Conservation (phyloP, 2,797 vertebrate species). For the Eremophila alpestris region DNA sequence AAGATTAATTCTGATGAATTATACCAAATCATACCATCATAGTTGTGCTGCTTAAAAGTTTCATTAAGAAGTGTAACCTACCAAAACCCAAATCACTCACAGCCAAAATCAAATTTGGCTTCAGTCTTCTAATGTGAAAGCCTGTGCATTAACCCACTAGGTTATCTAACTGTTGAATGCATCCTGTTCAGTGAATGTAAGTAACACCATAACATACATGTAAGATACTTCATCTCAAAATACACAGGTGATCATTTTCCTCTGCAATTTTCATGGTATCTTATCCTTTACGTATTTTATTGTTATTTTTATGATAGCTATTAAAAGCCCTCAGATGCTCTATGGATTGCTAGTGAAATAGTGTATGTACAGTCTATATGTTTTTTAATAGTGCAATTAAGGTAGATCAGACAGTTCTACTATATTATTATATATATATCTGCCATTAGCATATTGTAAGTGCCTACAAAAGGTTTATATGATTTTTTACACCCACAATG, state of each 20-base stretch:
- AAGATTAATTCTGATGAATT: neutral
- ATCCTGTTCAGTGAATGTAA: neutral
- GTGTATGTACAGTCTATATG: neutral
- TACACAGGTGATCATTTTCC: neutral
- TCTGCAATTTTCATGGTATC: neutral
- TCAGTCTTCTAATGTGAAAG: neutral
- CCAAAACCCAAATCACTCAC: neutral
- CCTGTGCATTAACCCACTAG: neutral
- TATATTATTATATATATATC: neutral
- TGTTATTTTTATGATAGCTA: conserved; percentile 1
- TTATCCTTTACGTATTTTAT: conserved; percentile 28
- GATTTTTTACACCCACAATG: neutral
- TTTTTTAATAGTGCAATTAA: conserved; percentile 41
- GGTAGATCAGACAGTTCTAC: neutral
- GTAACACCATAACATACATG: neutral
- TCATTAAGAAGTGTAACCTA: neutral
- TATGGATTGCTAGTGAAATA: conserved; percentile 9
- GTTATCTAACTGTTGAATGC: neutral
- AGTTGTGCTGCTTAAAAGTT: neutral
- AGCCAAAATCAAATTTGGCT: conserved; percentile 22
- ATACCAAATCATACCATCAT: neutral
- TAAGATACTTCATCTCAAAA: neutral
- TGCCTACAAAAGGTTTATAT: neutral
- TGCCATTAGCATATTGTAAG: neutral
- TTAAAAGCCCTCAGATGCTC: neutral